Evolutionary conservation across 2,888 invertebrate species (phyloP).

Genomic region (Magallana nippona): DNA sequence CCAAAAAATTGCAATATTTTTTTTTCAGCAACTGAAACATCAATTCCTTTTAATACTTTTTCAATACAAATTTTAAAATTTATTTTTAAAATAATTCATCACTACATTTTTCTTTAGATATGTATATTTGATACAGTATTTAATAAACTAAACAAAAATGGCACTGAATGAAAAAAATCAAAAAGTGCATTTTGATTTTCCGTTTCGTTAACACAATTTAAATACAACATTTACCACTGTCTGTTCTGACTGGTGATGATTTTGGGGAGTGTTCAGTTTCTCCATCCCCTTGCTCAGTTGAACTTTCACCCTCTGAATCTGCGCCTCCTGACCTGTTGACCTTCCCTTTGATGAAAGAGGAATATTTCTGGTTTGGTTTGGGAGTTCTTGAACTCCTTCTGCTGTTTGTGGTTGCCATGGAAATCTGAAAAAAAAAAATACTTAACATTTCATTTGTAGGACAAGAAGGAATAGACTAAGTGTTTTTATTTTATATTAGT

Average conservation of each 20-base stretch:
- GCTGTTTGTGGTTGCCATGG: conserved; percentile 5
- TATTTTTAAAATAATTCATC: too few species aligned
- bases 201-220: too few species aligned
- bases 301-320: not conserved
- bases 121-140: too few species aligned
- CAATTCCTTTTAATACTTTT: not conserved
- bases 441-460: too few species aligned
- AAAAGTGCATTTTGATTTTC: too few species aligned
- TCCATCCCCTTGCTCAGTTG: not conserved
- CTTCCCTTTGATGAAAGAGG: not conserved
- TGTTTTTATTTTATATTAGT: too few species aligned
- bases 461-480: too few species aligned
- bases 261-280: not conserved
- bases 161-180: too few species aligned
- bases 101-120: too few species aligned
- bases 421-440: not conserved
- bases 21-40: not conserved
- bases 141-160: too few species aligned
- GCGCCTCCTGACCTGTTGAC: not conserved
- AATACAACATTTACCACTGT: not conserved
- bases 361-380: conserved; percentile 20
- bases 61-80: not conserved
- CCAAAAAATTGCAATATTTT: too few species aligned
- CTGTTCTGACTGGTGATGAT: not conserved
- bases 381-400: conserved; percentile 16